Base-by-base conservation (phyloP, 2,797 vertebrate genomes). In the Neomorphus geoffroyi region DNA sequence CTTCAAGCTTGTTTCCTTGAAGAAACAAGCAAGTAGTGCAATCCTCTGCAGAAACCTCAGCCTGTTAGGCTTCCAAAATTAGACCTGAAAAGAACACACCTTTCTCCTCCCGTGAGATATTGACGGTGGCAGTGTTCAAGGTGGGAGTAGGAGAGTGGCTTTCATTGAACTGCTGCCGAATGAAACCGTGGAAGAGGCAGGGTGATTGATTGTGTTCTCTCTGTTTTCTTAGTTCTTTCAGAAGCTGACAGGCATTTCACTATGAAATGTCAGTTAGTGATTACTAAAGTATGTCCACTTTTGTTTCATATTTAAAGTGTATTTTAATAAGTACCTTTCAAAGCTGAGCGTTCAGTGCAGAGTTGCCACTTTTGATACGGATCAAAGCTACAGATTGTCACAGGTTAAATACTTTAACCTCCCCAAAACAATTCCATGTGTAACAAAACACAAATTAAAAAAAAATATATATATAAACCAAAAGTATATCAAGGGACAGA, bases 61-160 rank as follows among this genome's bases (percentile, higher is more conserved):
- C 10, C 16, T 72, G n/a, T 43, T 80, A 60, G 11, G 27, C 30
- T 94, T 91, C 65, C 41, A 87, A 70, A 93, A 95, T 86, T 65
- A 86, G 75, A 54, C 9, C 43, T 85, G 50, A 75, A 85, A 88
- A 74, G 69, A 85, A 28, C 50, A 87, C 23, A 72, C 27, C 50
- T 87, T 83, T 93, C 51, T 88, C 15, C 10, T 60, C n/a, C 87
- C 85, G 35, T 37, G 27, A 61, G 27, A 65, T 92, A 93, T 54
- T 79, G 70, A 65, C 69, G 70, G 11, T 73, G 80, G 21, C 73
- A 71, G 54, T 15, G 18, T 65, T 95, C 81, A 86, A 61, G 50
- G 78, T 41, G 35, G 0, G 7, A 90, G 60, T 50, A 82, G 60
- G 74, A 54, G 32, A 62, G 64, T 51, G 35, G 24, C 30, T 94